Evolutionary conservation across 1,140 invertebrate species (phyloP), one percentile per base, ranked within the genome.

Genomic region (Drosophila ambigua): DNA sequence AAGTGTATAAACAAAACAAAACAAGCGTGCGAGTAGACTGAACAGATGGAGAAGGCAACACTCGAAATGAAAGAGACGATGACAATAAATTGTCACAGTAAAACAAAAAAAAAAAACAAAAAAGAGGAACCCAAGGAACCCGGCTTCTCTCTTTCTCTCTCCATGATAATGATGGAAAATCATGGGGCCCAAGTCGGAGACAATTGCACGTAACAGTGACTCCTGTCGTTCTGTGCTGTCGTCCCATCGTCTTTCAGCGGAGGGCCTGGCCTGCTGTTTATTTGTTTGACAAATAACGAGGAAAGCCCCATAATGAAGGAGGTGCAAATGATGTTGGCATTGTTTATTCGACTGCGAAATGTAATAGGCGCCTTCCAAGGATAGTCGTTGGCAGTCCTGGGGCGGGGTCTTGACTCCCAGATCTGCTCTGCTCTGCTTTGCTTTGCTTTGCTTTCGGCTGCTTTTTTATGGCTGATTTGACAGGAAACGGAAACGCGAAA

Each of bases 321-420:
- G 83, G 83, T 88, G 79, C 83, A 88, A 88, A 87, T 88, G 83
- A 83, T 83, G 83, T 88, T 83, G 83, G 83, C 83, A 87, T 87
- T 87, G 83, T 87, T 87, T 87, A 87, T 87, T 88, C 83, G 79
- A 87, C 83, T 87, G 83, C 83, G 79, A 87, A 87, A 87, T 87
- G 82, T 87, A 87, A 87, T 87, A 87, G 82, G 83, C 82, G 82
- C 83, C 60, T 76, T 67, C 35, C 61, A 52, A 66, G 53, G 55
- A 60, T 39, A 26, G 49, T 44, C 15, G 16, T 35, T 54, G 65
- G 20, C 60, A 57, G 16, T 58, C 67, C 52, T 45, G 57, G 63
- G 55, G 81, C 81, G 82, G 78, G 84, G 81, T 87, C 78, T 69
- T 85, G 82, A 80, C 65, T 72, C 64, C 50, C 50, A 61, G 74